Base-by-base conservation (phyloP, 2,888 invertebrate species). In the Pogonocherus hispidulus region DNA sequence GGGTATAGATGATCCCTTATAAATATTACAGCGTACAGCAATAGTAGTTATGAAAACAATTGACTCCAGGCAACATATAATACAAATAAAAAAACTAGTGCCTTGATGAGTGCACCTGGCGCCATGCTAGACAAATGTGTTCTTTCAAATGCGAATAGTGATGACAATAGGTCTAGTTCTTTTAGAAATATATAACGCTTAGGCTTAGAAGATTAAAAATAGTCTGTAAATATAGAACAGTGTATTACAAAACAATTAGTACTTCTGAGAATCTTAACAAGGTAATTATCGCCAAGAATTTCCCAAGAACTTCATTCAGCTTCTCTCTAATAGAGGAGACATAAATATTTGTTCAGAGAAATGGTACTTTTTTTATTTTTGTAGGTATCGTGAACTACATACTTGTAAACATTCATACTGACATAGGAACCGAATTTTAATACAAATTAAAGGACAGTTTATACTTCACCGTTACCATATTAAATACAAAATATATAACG, bases 81-180 rank as follows among this genome's bases (percentile, higher is more conserved):
- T 14, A 20, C 8, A 55, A 35, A 55, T 18, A 19, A 35, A 11
- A 35, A 37, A 55, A 41, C 35, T 37, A 32, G 11, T 19, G 20
- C 19, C 19, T 55, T 55, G 47, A 47, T 47, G 37, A 55, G 37
- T 55, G 35, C 18, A 11, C 35, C 20, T 55, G 55, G 55, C 55
- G 55, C 55, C 55, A 55, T n/a, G 37, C 55, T 41, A 37, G 20
- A 20, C 35, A 55, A 55, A 52, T 55, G 37, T 55, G 35, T 37
- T 35, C 35, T 32, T 54, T 55, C 19, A 19, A 19, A 14, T 8
- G 19, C 55, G 35, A 23, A 35, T 55, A 55, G 47, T 47, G 55
- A 37, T 37, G 37, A 41, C 55, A 32, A 37, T 55, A 14, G 37
- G 11, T 8, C 55, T 55, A 22, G 11, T 37, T 20, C 27, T 37